Conservation (phyloP, 2,888 invertebrate species). For the Acanthosoma haemorrhoidale region DNA sequence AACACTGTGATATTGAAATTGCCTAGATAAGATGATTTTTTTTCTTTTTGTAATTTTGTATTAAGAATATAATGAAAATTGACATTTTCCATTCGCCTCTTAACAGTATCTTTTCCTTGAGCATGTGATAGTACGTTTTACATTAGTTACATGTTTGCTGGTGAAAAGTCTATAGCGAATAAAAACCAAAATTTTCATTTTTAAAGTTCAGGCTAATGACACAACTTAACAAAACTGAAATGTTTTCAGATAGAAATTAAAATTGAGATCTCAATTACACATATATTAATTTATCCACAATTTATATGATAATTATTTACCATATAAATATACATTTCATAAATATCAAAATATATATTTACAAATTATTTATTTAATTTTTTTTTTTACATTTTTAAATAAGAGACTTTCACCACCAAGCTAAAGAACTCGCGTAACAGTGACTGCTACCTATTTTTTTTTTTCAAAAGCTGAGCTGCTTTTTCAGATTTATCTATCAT, state of each 20-base stretch:
- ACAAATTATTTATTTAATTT: neutral
- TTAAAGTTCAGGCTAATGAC: neutral
- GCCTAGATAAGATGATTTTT: slow-evolving; percentile 1
- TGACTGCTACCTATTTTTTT: neutral
- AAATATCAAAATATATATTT: slow-evolving; percentile 14
- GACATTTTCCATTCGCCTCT: neutral
- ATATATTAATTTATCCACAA: slow-evolving; percentile 1
- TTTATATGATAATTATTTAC: slow-evolving; percentile 1
- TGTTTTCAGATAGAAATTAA: neutral
- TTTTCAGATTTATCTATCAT: no score
- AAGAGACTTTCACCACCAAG: neutral
- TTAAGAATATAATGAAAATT: slow-evolving; percentile 14
- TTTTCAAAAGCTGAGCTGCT: neutral
- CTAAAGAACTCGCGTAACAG: neutral
- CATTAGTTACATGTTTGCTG: neutral
- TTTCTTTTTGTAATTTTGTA: slow-evolving; percentile 2
- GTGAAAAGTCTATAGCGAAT: neutral
- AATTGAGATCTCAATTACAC: neutral
- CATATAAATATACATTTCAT: neutral
- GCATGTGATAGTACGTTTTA: neutral
- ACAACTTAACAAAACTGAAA: neutral
- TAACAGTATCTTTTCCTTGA: slow-evolving; percentile 1
- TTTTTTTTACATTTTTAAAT: neutral
- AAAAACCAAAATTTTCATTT: neutral
- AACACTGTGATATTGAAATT: neutral